These are phyloP conservation scores for Ophion costatus DNA, from an alignment of 2,888 invertebrate genomes.

Conservation along the genomic window DNA sequence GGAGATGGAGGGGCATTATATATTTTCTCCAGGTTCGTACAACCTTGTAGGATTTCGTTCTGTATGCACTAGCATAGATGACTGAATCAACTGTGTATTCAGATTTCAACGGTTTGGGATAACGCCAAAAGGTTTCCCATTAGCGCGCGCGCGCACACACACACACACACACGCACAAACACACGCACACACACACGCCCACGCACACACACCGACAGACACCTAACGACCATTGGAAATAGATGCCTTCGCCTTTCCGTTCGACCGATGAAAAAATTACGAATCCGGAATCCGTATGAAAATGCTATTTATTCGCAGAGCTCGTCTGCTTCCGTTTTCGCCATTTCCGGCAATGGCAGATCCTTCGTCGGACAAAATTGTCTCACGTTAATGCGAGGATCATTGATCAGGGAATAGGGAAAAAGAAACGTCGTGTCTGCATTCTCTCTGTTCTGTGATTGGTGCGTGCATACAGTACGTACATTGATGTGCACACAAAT, in stretches of 20 bases:
- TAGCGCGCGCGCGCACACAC: background rate
- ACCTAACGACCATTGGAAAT: background rate
- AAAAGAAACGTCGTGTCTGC: no score
- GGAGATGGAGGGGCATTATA: background rate
- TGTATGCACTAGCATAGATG: constrained; percentile 38
- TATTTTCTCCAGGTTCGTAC: constrained; percentile 13
- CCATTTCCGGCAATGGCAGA: no score
- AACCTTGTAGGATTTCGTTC: constrained; percentile 28
- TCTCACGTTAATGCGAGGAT: no score
- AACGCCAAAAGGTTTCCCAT: constrained; percentile 42
- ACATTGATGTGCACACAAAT: no score
- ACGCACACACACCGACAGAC: no score
- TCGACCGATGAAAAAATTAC: background rate
- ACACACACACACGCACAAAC: background rate
- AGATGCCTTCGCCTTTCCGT: background rate
- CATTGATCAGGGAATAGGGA: no score
- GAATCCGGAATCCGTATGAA: background rate
- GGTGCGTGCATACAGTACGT: no score
- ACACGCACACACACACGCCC: background rate
- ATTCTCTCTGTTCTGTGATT: no score
- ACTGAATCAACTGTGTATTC: constrained; percentile 31
- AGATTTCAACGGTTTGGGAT: constrained; percentile 33
- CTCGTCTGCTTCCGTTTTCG: no score
- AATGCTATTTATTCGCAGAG: background rate
- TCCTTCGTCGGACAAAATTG: no score